A percentile compares a stretch with the other conserved stretches of the same genome.
Evolutionary conservation across 2,113 vertebrate genomes (phyloP).

Genomic region (rabbit (Oryctolagus cuniculus)): mOryCun1.1 NC_091432.1:25371501-25372000

Average conservation of each 20-base stretch:
- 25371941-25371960: neutral
- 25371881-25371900: conserved; percentile 18
- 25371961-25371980: neutral
- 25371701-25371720: neutral
- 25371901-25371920: conserved; percentile 35
- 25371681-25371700: rapidly evolving
- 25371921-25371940: conserved; percentile 39
- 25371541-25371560: neutral
- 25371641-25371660: neutral
- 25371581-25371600: neutral
- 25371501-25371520: neutral
- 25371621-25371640: neutral
- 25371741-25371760: neutral
- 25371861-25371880: neutral
- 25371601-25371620: neutral
- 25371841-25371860: neutral
- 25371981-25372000: neutral
- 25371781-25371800: neutral
- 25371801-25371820: neutral
- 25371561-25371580: neutral
- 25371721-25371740: neutral
- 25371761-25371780: neutral
- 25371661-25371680: neutral
- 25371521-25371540: neutral
- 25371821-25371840: neutral